Conservation (phyloP, 2,113 vertebrate species). For the Leptocoma aspasia region DNA sequence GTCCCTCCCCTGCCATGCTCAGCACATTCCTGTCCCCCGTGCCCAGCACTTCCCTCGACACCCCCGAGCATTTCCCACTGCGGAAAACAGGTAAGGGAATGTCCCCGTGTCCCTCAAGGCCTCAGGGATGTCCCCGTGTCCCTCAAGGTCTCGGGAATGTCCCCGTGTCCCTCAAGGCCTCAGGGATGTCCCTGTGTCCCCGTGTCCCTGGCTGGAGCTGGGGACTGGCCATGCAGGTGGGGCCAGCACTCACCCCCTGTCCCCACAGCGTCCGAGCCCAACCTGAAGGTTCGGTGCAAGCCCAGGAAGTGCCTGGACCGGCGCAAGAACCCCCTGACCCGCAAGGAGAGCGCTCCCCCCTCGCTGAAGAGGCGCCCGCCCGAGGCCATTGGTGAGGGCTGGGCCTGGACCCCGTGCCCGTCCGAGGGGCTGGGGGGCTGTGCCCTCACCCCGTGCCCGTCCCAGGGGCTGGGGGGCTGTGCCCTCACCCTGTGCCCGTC, state of each 20-base stretch:
- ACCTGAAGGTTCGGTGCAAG: constrained; percentile 89
- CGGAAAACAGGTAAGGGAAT: constrained; percentile 82
- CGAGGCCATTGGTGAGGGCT: constrained; percentile 77
- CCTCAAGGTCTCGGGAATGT: not conserved
- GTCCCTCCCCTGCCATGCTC: constrained; percentile 71
- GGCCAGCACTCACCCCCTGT: not conserved
- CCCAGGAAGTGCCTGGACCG: constrained; percentile 86
- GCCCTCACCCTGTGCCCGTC: too few species aligned
- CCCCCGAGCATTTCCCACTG: constrained; percentile 82
- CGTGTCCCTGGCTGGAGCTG: rapidly evolving
- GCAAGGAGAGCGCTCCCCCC: constrained; percentile 89
- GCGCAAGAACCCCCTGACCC: constrained; percentile 87
- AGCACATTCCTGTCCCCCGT: constrained; percentile 73
- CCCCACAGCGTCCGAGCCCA: constrained; percentile 89
- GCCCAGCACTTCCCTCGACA: constrained; percentile 69
- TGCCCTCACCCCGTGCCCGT: too few species aligned
- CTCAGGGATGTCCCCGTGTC: not conserved
- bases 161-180: not conserved
- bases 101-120: not conserved
- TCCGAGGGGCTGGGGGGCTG: too few species aligned
- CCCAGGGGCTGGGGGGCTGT: too few species aligned
- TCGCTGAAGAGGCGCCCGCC: constrained; percentile 77
- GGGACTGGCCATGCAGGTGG: not conserved
- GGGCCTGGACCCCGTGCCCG: too few species aligned
- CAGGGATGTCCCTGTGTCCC: not conserved